Percentiles rank a stretch among this genome's conserved stretches.
Conservation (phyloP, 2,797 vertebrate genomes). For the Cyprinodon diabolis region DNA sequence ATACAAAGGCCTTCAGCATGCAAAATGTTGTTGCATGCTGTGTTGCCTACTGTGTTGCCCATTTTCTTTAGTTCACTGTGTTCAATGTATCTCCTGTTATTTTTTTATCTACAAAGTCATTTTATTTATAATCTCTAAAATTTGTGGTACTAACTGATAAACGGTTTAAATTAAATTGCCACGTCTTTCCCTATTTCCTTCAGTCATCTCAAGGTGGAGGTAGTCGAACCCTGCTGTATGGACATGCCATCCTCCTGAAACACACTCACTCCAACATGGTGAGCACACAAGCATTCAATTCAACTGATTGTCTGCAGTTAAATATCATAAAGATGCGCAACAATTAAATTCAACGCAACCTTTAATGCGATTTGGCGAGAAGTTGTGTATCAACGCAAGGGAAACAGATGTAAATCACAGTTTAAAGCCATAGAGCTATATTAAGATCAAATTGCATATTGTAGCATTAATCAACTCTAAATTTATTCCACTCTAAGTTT, state of each 20-base stretch:
- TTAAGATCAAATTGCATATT: background rate
- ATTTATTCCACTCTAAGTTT: background rate
- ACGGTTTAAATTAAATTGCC: conserved; percentile 6
- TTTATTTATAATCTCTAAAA: background rate
- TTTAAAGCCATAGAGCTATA: background rate
- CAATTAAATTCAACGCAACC: too few species aligned
- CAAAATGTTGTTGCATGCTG: background rate
- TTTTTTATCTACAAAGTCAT: too few species aligned
- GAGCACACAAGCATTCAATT: conserved; percentile 49
- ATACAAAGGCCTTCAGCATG: background rate
- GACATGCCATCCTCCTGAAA: conserved; percentile 92
- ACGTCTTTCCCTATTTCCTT: conserved; percentile 6
- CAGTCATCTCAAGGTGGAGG: conserved; percentile 94
- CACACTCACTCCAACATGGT: conserved; percentile 94
- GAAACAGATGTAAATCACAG: too few species aligned
- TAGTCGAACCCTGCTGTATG: conserved; percentile 90
- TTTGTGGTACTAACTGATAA: background rate
- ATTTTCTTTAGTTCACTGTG: background rate
- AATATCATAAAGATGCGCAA: too few species aligned
- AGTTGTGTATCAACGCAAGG: too few species aligned
- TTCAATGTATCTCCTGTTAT: background rate
- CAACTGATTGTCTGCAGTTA: background rate
- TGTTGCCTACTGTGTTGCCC: background rate
- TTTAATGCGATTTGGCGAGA: too few species aligned
- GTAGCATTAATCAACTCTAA: background rate